phyloP scores from a whole-genome alignment of 2,888 invertebrate species.

The Xestoiulus laeticollis region DNA sequence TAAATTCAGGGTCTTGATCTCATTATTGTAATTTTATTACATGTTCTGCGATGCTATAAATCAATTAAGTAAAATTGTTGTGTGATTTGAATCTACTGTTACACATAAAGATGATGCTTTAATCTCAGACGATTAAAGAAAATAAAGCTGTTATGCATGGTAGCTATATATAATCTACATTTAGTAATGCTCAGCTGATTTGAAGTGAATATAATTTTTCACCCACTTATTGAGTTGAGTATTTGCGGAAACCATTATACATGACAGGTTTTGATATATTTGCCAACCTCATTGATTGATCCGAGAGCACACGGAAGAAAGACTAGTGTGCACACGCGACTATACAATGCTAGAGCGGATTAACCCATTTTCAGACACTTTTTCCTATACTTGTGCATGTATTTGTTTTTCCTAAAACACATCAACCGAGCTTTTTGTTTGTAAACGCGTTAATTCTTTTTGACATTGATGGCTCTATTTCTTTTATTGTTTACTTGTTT shows the following conservation, averaged over 20 bases:
- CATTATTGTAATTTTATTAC: neutral
- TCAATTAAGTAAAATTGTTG: too few relatives aligned
- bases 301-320: neutral
- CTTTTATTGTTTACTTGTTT: slow-evolving; percentile 1
- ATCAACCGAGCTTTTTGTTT: neutral
- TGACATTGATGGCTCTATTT: slow-evolving; percentile 20
- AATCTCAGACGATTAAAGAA: too few relatives aligned
- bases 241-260: neutral
- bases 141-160: neutral
- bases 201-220: neutral
- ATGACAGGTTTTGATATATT: neutral
- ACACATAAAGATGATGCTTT: too few relatives aligned
- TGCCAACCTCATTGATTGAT: neutral
- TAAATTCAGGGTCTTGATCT: neutral
- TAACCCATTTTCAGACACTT: neutral
- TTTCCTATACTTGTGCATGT: neutral
- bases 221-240: neutral
- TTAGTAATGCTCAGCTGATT: too few relatives aligned
- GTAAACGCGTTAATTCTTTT: neutral
- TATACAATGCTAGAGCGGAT: neutral
- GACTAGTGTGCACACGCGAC: neutral
- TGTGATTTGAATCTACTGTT: too few relatives aligned
- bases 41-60: too few relatives aligned
- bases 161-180: neutral
- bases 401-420: neutral